A percentile compares a stretch with the other conserved stretches of the same genome.
phyloP scores from a whole-genome alignment of 2,113 vertebrate genomes.

The Aegithalos caudatus region DNA sequence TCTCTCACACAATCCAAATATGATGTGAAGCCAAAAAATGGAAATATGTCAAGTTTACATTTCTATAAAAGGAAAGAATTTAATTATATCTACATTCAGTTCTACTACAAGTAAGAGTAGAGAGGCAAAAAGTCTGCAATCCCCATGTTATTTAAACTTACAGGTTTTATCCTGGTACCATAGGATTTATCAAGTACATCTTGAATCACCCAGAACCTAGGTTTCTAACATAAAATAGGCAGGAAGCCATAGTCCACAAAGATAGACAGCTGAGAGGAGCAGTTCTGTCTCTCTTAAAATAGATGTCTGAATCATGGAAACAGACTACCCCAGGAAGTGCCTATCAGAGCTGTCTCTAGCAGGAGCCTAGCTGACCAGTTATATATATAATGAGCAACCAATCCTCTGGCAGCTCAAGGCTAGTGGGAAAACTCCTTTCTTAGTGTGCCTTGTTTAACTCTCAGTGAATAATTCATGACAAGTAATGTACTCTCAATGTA shows the following conservation, averaged over 20 bases:
- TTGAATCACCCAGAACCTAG: not conserved
- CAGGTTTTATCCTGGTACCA: not conserved
- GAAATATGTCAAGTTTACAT: not conserved
- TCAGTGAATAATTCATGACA: slow-evolving; percentile 32
- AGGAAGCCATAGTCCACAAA: not conserved
- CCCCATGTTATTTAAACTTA: fast-evolving
- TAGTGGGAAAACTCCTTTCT: not conserved
- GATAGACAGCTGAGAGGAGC: not conserved
- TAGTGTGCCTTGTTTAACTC: not conserved
- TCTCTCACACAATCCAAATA: not conserved
- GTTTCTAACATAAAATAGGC: not conserved
- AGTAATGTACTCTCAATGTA: slow-evolving; percentile 7
- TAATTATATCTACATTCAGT: not conserved
- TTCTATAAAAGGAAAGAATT: not conserved
- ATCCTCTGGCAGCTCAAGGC: not conserved
- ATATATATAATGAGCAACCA: not conserved
- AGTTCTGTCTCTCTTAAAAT: not conserved
- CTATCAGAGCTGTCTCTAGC: not conserved
- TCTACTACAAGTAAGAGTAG: not conserved
- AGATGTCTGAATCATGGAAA: slow-evolving; percentile 6
- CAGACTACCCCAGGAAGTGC: not conserved
- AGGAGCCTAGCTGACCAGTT: not conserved
- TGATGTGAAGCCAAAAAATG: not conserved
- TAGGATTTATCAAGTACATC: not conserved
- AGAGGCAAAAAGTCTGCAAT: not conserved